Base-by-base conservation (phyloP, 2,888 invertebrate species). In the Drosophila robusta region DNA sequence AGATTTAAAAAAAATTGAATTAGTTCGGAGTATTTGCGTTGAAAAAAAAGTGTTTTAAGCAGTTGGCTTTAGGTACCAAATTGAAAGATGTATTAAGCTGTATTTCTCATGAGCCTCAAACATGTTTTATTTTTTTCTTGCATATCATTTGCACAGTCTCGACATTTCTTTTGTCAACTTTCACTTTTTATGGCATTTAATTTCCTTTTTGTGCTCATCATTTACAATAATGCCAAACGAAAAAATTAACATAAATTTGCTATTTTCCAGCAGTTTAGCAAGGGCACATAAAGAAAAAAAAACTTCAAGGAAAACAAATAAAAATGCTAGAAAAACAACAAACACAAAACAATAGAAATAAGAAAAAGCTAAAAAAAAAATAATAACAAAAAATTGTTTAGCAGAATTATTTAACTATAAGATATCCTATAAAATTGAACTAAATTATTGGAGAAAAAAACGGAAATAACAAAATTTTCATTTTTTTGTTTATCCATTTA, bases 171-270 rank as follows among this genome's bases (percentile, higher is more conserved):
- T 70, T 80, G 76, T 68, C 61, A 74, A 76, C 57, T 64, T 74
- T 80, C 51, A 47, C 67, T 82, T 82, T 85, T 78, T 79, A 83
- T 88, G 61, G 61, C 69, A 80, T 83, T 82, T 88, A 86, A 88
- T 88, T 83, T 86, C 83, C 86, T 70, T 38, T 55, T 65, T 60
- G 41, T 47, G 65, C 74, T 65, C 76, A 74, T 83, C 80, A 82
- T 82, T 84, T 78, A 75, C 76, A 81, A 88, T 84, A 82, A 78
- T 78, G 84, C 62, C 68, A 51, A 66, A 50, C 47, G 36, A 47
- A 39, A 38, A 86, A 88, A 84, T 88, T 84, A 78, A 76, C 89
- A 84, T 84, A 88, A 84, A 88, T 87, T 88, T 80, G 76, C 79
- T 71, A 87, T 87, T 85, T 78, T 76, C 82, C 77, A 73, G 58